phyloP scores from a whole-genome alignment of 1,140 invertebrate genomes.

The Lasioglossum albipes region DNA sequence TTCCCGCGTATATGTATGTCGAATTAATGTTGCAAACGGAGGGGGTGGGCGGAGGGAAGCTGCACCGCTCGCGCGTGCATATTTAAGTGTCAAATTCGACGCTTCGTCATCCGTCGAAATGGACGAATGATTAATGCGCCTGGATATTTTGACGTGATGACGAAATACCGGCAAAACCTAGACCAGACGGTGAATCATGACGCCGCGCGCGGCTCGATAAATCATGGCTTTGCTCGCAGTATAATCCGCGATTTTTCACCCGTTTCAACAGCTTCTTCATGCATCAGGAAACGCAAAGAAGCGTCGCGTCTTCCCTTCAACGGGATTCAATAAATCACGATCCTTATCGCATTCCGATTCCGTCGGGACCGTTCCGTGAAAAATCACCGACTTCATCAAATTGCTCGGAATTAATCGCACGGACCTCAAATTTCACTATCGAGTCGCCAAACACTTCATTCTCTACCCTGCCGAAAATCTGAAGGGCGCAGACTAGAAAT shows the following conservation, averaged over 20 bases:
- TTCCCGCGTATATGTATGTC: neutral
- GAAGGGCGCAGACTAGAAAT: too few relatives aligned
- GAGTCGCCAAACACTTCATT: too few relatives aligned
- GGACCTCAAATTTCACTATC: too few relatives aligned
- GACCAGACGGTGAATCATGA: constrained; percentile 35
- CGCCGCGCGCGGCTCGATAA: constrained; percentile 8
- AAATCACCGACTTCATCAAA: neutral
- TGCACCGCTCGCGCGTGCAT: neutral
- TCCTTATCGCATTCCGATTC: constrained; percentile 1
- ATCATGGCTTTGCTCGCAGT: constrained; percentile 21
- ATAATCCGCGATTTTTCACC: constrained; percentile 34
- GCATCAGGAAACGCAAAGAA: constrained; percentile 28
- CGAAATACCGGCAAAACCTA: constrained; percentile 8
- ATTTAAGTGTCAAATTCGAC: neutral
- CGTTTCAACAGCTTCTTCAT: constrained; percentile 28
- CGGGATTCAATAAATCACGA: constrained; percentile 27
- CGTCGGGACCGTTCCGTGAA: too few relatives aligned
- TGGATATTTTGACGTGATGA: constrained; percentile 23
- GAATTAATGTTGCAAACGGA: neutral
- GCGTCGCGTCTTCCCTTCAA: neutral
- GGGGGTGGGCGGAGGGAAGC: too few relatives aligned
- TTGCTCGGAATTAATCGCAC: neutral
- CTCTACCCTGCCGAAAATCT: too few relatives aligned
- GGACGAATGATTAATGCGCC: constrained; percentile 20
- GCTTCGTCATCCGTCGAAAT: neutral